Evolutionary conservation across 2,888 invertebrate species (phyloP).

Genomic region (Arenicola marina): DNA sequence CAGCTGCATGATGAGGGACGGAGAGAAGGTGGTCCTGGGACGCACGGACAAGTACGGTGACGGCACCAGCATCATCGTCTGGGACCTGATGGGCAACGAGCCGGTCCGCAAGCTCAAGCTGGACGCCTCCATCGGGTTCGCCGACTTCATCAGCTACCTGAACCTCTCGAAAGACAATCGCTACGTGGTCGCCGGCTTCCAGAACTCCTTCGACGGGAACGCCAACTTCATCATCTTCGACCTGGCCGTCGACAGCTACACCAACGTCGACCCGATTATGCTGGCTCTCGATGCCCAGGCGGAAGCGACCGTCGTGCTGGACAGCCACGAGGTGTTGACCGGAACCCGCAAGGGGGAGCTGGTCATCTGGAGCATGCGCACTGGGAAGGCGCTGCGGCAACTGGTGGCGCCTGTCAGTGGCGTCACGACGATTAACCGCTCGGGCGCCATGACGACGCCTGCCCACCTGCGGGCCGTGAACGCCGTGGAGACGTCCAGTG

Average conservation of each 20-base stretch:
- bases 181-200: constrained; percentile 58
- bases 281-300: constrained; percentile 56
- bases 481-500: constrained; percentile 52
- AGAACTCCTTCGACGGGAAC: constrained; percentile 56
- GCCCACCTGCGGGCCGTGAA: constrained; percentile 58
- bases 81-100: constrained; percentile 60
- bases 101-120: constrained; percentile 42
- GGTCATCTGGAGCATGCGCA: constrained; percentile 58
- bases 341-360: constrained; percentile 60
- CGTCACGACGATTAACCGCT: constrained; percentile 8
- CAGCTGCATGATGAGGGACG: constrained; percentile 55
- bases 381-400: constrained; percentile 53
- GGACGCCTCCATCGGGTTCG: constrained; percentile 53
- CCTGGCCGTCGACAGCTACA: constrained; percentile 46
- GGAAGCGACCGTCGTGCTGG: constrained; percentile 55
- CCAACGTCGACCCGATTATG: constrained; percentile 51
- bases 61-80: constrained; percentile 56
- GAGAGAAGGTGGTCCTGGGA: constrained; percentile 55
- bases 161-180: constrained; percentile 42
- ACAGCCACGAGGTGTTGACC: constrained; percentile 58
- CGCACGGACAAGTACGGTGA: constrained; percentile 58
- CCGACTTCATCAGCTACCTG: constrained; percentile 56
- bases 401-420: constrained; percentile 41
- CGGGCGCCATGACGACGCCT: constrained; percentile 16
- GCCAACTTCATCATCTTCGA: constrained; percentile 61